These are phyloP conservation scores for Drosophila truncata DNA, from an alignment of 1,140 invertebrate species.

Conservation along the genomic window DNA sequence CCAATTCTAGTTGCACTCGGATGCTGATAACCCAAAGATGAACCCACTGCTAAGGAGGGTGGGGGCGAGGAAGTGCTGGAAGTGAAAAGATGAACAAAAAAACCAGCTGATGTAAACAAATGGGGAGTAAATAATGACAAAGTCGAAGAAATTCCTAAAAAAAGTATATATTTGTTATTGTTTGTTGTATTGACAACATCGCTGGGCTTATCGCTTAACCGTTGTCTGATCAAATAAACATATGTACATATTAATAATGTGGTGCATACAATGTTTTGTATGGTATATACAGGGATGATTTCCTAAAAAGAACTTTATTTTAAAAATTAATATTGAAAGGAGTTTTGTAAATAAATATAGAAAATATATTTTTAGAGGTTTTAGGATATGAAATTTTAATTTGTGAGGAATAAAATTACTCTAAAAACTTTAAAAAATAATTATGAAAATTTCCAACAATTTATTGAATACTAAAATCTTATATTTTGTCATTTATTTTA, in stretches of 20 bases:
- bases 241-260: constrained; percentile 17
- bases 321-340: neutral
- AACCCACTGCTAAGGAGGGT: constrained; percentile 7
- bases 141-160: constrained; percentile 58
- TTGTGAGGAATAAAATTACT: neutral
- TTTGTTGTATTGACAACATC: constrained; percentile 71
- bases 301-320: neutral
- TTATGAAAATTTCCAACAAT: neutral
- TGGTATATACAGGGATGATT: constrained; percentile 1
- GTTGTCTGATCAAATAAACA: constrained; percentile 57
- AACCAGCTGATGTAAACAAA: constrained; percentile 65
- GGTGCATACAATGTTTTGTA: constrained; percentile 1
- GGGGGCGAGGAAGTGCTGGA: constrained; percentile 10
- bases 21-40: constrained; percentile 47
- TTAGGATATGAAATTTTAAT: neutral
- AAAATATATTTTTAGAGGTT: neutral
- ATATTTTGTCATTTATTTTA: too few relatives aligned
- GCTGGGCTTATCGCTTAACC: constrained; percentile 64
- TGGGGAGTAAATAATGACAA: constrained; percentile 60
- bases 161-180: constrained; percentile 35
- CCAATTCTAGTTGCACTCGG: constrained; percentile 45
- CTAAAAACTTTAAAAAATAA: neutral
- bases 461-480: too few relatives aligned
- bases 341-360: neutral
- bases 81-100: constrained; percentile 1